These are phyloP conservation scores for Callaeas wilsoni DNA, from an alignment of 2,113 vertebrate genomes.

Conservation along the genomic window DNA sequence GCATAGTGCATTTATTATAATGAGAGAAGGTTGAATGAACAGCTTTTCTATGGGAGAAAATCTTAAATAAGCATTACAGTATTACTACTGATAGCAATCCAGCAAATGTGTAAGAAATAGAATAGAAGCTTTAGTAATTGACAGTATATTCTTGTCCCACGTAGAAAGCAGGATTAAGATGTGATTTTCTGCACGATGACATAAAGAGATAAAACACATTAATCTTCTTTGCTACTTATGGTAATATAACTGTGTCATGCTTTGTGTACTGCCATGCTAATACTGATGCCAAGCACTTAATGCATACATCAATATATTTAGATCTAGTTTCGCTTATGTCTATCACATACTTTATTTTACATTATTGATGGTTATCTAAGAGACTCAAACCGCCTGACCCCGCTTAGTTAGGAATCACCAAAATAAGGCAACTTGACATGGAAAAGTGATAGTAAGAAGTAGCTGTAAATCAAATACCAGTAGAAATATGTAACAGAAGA, in stretches of 20 bases:
- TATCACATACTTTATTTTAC: background rate
- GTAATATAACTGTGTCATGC: background rate
- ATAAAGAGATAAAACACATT: conserved; percentile 30
- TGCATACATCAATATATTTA: background rate
- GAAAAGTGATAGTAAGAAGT: background rate
- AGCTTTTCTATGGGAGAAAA: background rate
- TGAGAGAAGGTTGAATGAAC: background rate
- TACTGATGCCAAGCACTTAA: background rate
- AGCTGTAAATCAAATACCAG: background rate
- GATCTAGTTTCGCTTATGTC: background rate
- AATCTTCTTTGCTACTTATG: conserved; percentile 24
- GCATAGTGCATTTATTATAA: background rate
- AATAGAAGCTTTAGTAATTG: background rate
- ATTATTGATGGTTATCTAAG: background rate
- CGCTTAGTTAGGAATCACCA: background rate
- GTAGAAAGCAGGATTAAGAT: conserved; percentile 6
- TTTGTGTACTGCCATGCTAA: background rate
- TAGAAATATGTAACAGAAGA: background rate
- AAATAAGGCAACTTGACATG: background rate
- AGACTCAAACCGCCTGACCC: background rate
- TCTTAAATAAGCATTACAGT: background rate
- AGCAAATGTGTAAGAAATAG: background rate
- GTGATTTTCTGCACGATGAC: conserved; percentile 4
- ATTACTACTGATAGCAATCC: background rate
- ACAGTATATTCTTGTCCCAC: background rate